Percentiles rank a stretch among this genome's conserved stretches.
These are phyloP conservation scores for Trigoniulus corallinus DNA, from an alignment of 1,140 invertebrate species.

Conservation along the genomic window DNA sequence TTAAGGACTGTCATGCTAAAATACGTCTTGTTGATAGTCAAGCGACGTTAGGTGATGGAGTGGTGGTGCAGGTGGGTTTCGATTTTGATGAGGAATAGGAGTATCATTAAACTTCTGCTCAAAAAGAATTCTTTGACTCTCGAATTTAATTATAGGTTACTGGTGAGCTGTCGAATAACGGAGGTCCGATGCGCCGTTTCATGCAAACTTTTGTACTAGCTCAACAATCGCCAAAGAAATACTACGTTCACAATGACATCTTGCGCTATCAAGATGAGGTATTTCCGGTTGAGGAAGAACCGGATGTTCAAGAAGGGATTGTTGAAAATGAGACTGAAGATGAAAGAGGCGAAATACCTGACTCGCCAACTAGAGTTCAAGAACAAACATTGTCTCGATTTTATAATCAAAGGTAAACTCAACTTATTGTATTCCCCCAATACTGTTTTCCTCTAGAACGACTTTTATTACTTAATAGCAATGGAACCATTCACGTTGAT, in stretches of 20 bases:
- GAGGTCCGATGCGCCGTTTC: constrained; percentile 88
- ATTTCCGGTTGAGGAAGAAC: constrained; percentile 48
- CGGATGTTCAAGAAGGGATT: constrained; percentile 17
- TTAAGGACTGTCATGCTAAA: constrained; percentile 90
- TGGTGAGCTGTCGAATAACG: constrained; percentile 88
- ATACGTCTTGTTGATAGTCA: constrained; percentile 80
- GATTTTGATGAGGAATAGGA: not conserved
- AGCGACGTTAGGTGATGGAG: constrained; percentile 78
- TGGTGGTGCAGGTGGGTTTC: constrained; percentile 65
- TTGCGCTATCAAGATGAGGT: constrained; percentile 79
- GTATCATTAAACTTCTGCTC: not conserved
- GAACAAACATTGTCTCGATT: not conserved
- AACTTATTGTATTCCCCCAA: no score
- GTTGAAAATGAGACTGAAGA: not conserved
- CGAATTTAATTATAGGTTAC: constrained; percentile 48
- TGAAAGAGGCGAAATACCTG: no score
- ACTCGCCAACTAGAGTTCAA: not conserved
- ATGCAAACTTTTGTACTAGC: constrained; percentile 95
- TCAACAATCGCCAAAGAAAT: constrained; percentile 85
- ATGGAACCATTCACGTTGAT: no score
- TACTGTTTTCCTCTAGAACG: no score
- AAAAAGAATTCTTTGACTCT: not conserved
- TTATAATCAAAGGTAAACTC: not conserved
- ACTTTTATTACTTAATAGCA: no score
- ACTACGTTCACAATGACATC: constrained; percentile 96